A percentile compares a stretch with the other conserved stretches of the same genome.
Conservation (phyloP, 2,113 vertebrate genomes). For the Phalacrocorax aristotelis region DNA sequence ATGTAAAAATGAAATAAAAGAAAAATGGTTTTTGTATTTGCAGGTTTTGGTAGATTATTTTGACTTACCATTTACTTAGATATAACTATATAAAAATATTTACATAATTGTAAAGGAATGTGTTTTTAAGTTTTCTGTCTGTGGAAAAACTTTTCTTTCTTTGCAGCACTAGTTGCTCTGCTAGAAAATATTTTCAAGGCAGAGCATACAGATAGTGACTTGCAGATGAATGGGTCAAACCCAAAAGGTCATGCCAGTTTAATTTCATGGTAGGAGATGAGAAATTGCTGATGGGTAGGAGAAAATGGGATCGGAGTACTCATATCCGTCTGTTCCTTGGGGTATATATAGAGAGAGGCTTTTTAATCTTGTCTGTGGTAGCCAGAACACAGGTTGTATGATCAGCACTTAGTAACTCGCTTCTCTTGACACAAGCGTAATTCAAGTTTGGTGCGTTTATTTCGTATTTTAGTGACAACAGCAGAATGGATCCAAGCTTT, state of each 20-base stretch:
- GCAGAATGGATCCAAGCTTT: conserved; percentile 27
- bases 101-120: background rate
- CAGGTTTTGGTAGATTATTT: background rate
- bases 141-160: background rate
- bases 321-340: background rate
- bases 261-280: conserved; percentile 20
- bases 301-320: background rate
- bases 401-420: conserved; percentile 1
- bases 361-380: conserved; percentile 27
- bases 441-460: background rate
- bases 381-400: conserved; percentile 2
- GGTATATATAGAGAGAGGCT: background rate
- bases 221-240: background rate
- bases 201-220: background rate
- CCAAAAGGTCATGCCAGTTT: conserved; percentile 5
- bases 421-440: conserved; percentile 1
- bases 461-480: background rate
- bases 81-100: background rate
- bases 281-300: conserved; percentile 30
- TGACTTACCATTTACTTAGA: background rate
- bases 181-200: background rate
- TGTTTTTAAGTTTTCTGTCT: background rate
- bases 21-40: background rate
- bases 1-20: background rate
- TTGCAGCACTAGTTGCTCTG: background rate